Evolutionary conservation across 2,888 invertebrate genomes (phyloP), one percentile per base, ranked within the genome.

Genomic region (Athripsodes cinereus): DNA sequence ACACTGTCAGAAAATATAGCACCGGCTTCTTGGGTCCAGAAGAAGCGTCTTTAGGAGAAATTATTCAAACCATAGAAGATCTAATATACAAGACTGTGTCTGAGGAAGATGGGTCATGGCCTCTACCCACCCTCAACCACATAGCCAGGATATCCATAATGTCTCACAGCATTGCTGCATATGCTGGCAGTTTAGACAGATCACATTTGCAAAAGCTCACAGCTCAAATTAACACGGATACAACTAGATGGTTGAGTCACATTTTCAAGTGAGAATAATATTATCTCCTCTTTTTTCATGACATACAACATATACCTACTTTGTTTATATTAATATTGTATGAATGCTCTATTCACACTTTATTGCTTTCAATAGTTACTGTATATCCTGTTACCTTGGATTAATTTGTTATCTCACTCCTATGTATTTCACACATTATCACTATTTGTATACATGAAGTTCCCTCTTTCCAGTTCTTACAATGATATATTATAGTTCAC

Each of bases 161-260:
- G 20, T 87, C 92, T n/a, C 94, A 95, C 71, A 90, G 91, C 69
- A 82, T 96, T 65, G 87, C 90, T 2, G 93, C 95, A 1, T 88
- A 92, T 69, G 85, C 92, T 63, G 87, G 90, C n/a, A 86, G 90
- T 54, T 72, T 96, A 63, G 91, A 92, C 63, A 80, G 89, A 47
- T 79, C 81, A 64, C 88, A 92, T 71, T 81, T 94, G 55, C 85
- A 90, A 57, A 84, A 88, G 66, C 80, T 96, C 19, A 88, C 91
- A 46, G 85, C 87, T 44, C 86, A 90, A 67, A 84, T 96, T 65
- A 87, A 90, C 0, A 86, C 87, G 26, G 95, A 95, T 69, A 90
- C 92, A 0, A 90, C 91, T 2, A 77, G 90, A 65, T 95, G 95
- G 95, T 78, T 95, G 67, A 85, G 90, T 54, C 87, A 91, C 68